These are phyloP conservation scores for Nanorana parkeri DNA, from an alignment of 2,113 vertebrate genomes.

Conservation along the genomic window DNA sequence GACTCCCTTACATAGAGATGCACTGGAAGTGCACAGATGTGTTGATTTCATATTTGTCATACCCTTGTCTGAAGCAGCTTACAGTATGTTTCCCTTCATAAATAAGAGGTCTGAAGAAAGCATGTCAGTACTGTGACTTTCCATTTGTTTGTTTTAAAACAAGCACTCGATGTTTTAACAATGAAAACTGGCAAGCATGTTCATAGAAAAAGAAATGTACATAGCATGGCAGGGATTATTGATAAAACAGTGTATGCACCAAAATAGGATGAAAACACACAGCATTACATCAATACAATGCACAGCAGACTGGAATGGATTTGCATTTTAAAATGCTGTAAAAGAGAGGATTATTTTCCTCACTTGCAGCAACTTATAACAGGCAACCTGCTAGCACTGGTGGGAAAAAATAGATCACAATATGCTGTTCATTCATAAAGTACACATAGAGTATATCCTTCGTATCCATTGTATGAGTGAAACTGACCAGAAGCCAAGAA, in stretches of 20 bases:
- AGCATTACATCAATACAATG: background rate
- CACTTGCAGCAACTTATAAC: background rate
- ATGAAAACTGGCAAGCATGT: background rate
- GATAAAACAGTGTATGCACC: background rate
- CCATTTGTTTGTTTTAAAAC: background rate
- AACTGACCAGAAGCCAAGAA: too few relatives aligned
- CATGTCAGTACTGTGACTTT: background rate
- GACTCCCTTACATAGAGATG: too few relatives aligned
- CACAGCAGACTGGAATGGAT: background rate
- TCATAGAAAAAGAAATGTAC: background rate
- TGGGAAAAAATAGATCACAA: too few relatives aligned
- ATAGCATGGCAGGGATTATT: constrained; percentile 2
- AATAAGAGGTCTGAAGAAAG: background rate
- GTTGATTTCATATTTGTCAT: too few relatives aligned
- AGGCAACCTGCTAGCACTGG: too few relatives aligned
- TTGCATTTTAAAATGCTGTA: background rate
- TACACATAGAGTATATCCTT: too few relatives aligned
- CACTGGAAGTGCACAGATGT: too few relatives aligned
- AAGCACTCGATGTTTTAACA: background rate
- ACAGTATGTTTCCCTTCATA: too few relatives aligned
- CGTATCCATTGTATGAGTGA: too few relatives aligned
- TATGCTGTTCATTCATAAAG: too few relatives aligned
- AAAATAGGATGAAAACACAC: background rate
- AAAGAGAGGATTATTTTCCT: background rate
- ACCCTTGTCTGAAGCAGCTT: too few relatives aligned